Conservation (phyloP, 2,113 vertebrate species). For the Pholis gunnellus region DNA sequence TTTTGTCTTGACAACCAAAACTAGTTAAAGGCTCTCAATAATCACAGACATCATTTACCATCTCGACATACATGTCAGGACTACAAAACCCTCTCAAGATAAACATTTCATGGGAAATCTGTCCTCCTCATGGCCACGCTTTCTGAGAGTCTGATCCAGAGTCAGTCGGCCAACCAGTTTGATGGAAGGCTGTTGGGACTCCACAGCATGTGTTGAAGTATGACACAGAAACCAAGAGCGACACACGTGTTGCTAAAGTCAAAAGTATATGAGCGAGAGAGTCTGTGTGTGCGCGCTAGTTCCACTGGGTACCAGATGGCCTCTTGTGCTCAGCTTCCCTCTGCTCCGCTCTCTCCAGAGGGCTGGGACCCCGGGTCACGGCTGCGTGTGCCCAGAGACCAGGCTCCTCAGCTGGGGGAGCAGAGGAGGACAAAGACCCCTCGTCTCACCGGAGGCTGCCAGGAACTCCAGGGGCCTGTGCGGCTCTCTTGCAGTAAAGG, state of each 20-base stretch:
- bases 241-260: slow-evolving; percentile 42
- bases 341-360: slow-evolving; percentile 62
- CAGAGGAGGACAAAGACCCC: slow-evolving; percentile 74
- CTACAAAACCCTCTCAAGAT: not conserved
- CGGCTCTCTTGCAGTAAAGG: slow-evolving; percentile 83
- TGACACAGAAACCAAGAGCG: slow-evolving; percentile 31
- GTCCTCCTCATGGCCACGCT: slow-evolving; percentile 1
- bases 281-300: slow-evolving; percentile 26
- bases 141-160: slow-evolving; percentile 2
- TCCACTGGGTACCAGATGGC: slow-evolving; percentile 82
- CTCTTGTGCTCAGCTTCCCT: slow-evolving; percentile 74
- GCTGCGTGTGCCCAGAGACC: slow-evolving; percentile 74
- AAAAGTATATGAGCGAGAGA: slow-evolving; percentile 26
- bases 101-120: not conserved
- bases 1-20: slow-evolving; percentile 2
- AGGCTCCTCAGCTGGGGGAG: slow-evolving; percentile 76
- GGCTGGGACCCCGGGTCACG: slow-evolving; percentile 73
- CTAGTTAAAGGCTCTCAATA: not conserved
- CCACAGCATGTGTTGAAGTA: slow-evolving; percentile 16
- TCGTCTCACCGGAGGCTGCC: slow-evolving; percentile 70
- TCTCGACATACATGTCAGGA: not conserved
- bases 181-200: slow-evolving; percentile 26
- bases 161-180: slow-evolving; percentile 4
- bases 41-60: not conserved
- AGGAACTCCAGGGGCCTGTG: slow-evolving; percentile 63